Evolutionary conservation across 2,113 vertebrate species (phyloP).

Genomic region (Ptilonorhynchus violaceus): DNA sequence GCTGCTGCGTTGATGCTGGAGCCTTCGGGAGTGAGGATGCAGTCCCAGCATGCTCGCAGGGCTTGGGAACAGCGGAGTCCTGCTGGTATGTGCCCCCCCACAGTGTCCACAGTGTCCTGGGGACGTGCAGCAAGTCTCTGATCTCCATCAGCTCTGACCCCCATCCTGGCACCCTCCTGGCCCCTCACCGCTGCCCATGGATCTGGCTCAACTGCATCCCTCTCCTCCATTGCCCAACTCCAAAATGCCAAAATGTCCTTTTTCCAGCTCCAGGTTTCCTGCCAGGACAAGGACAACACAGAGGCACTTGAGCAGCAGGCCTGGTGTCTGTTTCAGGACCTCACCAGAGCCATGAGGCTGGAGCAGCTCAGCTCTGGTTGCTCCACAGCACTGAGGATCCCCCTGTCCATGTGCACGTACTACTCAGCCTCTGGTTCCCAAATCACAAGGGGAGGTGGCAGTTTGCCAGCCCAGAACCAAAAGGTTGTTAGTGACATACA

Average conservation of each 20-base stretch:
- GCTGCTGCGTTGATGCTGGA: background rate
- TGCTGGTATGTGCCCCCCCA: fast-evolving
- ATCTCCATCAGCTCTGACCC: background rate
- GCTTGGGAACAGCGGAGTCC: background rate
- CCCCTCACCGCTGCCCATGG: background rate
- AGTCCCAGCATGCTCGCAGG: fast-evolving
- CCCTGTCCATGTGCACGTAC: background rate
- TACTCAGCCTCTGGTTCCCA: background rate
- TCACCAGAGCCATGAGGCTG: background rate
- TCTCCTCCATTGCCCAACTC: background rate
- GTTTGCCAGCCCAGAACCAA: background rate
- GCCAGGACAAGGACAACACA: background rate
- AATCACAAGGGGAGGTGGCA: background rate
- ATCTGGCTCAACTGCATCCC: background rate
- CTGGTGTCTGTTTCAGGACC: background rate
- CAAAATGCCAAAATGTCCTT: background rate
- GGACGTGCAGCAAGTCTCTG: background rate
- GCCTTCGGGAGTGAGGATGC: background rate
- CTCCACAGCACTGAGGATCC: background rate
- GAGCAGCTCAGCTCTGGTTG: background rate
- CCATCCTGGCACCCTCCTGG: background rate
- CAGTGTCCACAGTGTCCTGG: background rate
- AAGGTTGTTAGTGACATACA: constrained; percentile 24
- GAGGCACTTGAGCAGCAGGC: background rate
- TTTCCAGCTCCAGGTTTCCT: background rate